Evolutionary conservation across 2,797 vertebrate genomes (phyloP), one percentile per base, ranked within the genome.

Genomic region (Molossus molossus): DNA sequence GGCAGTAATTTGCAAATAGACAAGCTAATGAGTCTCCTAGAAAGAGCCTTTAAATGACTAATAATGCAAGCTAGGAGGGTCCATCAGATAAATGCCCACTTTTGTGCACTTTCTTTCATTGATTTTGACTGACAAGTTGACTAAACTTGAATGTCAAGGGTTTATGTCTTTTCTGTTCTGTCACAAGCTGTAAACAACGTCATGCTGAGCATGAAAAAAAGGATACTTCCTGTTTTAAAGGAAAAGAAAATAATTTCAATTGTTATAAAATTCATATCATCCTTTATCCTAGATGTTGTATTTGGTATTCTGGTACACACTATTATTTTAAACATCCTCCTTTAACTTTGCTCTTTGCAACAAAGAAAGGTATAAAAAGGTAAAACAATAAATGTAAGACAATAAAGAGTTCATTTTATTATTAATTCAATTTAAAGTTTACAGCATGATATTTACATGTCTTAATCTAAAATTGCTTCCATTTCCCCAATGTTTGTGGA

Each of bases 391-490:
- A 83, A 90, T 87, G 62, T 0, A 53, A 67, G 65, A 92, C 29
- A 96, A 82, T 23, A 89, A 90, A 97, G 53, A 96, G 20, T 79
- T 87, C n/a, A 87, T 93, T 84, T 85, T 94, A 96, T 77, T 95
- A 75, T 90, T 29, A 97, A 87, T 79, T 96, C 57, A 29, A 79
- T 27, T 92, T 76, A 94, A 96, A 97, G 88, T 92, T 97, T 91
- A 94, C 3, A 53, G 9, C 65, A 76, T 76, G 64, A 40, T 97
- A 97, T 95, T 90, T 94, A 64, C 82, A 77, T 48, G 53, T 94
- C 48, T 96, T 87, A 94, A 95, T 96, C 23, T 93, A 97, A 97
- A 98, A 93, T 94, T 50, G 72, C 83, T 97, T 94, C 8, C 87
- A 9, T 95, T 97, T 81, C 40, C 85, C 18, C n/a, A 92, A 1